These are phyloP conservation scores for Asbolus verrucosus DNA, from an alignment of 1,140 invertebrate genomes.

Conservation along the genomic window DNA sequence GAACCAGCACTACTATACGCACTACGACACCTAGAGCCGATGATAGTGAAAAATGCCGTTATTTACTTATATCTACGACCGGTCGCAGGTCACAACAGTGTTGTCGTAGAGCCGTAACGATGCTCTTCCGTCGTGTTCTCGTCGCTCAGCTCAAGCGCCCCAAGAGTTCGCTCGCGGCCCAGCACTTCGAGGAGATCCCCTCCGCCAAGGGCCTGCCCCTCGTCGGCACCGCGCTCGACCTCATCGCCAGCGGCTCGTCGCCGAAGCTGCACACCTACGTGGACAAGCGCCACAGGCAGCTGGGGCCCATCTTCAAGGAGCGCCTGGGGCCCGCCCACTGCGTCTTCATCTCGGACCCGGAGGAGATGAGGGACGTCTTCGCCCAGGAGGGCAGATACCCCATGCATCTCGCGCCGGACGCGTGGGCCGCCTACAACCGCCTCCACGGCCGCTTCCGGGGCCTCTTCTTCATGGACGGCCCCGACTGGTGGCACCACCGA, in stretches of 20 bases:
- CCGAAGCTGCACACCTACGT: slow-evolving; percentile 79
- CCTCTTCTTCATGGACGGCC: slow-evolving; percentile 88
- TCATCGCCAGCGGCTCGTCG: slow-evolving; percentile 68
- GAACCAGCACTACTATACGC: slow-evolving; percentile 1
- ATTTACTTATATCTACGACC: slow-evolving; percentile 37
- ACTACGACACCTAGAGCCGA: slow-evolving; percentile 23
- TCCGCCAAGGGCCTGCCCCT: slow-evolving; percentile 68
- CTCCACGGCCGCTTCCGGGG: slow-evolving; percentile 78
- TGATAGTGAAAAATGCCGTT: slow-evolving; percentile 38
- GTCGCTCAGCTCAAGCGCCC: slow-evolving; percentile 3
- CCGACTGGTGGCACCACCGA: slow-evolving; percentile 80
- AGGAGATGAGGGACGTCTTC: slow-evolving; percentile 79
- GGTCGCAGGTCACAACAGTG: slow-evolving; percentile 37
- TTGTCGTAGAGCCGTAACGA: slow-evolving; percentile 35
- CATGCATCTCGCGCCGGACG: slow-evolving; percentile 82
- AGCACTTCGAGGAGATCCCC: slow-evolving; percentile 62
- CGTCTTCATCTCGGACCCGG: slow-evolving; percentile 79
- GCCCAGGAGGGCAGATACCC: slow-evolving; percentile 81
- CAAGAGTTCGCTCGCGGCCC: slow-evolving; percentile 10
- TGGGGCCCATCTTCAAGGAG: slow-evolving; percentile 83
- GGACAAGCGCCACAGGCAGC: slow-evolving; percentile 75
- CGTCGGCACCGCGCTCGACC: slow-evolving; percentile 68
- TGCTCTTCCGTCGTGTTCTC: slow-evolving; percentile 37
- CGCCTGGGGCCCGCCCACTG: slow-evolving; percentile 74
- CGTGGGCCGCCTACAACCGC: slow-evolving; percentile 85